Conservation (phyloP, 2,888 invertebrate genomes). For the Tipula confusa region DNA sequence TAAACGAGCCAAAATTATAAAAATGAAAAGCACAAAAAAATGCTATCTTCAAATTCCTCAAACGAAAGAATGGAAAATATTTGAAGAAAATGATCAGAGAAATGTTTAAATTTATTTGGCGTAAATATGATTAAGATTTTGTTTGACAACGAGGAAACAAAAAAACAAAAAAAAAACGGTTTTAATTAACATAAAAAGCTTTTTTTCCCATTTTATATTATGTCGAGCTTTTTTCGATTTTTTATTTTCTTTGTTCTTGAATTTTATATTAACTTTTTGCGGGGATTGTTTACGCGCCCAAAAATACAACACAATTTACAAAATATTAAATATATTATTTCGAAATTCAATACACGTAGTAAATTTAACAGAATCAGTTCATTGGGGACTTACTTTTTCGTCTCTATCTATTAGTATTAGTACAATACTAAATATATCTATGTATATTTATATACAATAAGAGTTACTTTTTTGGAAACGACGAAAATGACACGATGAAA, state of each 20-base stretch:
- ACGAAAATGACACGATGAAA: background rate
- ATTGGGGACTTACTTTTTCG: background rate
- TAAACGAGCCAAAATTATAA: background rate
- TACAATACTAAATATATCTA: too few species aligned
- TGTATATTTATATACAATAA: background rate
- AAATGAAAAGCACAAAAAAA: too few species aligned
- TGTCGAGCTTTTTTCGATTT: background rate
- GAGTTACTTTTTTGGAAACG: background rate
- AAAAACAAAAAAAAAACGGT: background rate
- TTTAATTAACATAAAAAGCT: background rate
- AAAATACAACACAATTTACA: background rate
- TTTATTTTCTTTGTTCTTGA: background rate
- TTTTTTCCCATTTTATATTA: background rate
- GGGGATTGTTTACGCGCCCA: background rate
- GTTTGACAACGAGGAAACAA: background rate
- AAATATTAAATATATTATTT: background rate
- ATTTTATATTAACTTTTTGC: background rate
- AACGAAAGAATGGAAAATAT: background rate
- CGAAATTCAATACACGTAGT: background rate
- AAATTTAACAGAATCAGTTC: constrained; percentile 4
- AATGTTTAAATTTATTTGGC: background rate
- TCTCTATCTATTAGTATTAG: background rate
- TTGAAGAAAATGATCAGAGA: background rate
- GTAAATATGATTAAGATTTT: constrained; percentile 25
- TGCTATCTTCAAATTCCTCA: background rate